These are phyloP conservation scores for Itoplectis maculator DNA, from an alignment of 2,888 invertebrate species.

Conservation along the genomic window DNA sequence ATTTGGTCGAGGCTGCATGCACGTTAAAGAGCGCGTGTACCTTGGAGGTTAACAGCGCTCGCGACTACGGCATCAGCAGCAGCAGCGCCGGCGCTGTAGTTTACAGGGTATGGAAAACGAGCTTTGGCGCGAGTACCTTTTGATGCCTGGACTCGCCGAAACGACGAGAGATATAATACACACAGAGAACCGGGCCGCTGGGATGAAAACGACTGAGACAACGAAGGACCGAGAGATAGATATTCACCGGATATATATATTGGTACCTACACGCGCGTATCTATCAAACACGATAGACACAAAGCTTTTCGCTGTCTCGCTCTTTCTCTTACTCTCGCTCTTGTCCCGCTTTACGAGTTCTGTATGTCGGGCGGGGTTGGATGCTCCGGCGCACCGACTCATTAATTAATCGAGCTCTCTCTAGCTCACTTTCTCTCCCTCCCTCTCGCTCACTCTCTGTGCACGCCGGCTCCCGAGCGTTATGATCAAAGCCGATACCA, in stretches of 20 bases:
- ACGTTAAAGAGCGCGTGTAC: not conserved
- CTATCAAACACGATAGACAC: constrained; percentile 58
- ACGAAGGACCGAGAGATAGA: constrained; percentile 29
- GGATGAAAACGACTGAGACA: constrained; percentile 34
- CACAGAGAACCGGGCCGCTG: not conserved
- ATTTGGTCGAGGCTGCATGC: not conserved
- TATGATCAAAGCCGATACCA: constrained; percentile 76
- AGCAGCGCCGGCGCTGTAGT: not conserved
- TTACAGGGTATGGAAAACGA: constrained; percentile 8
- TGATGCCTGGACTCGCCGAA: constrained; percentile 37
- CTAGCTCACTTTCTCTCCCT: no score
- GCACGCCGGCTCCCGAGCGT: constrained; percentile 64
- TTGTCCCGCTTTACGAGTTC: constrained; percentile 41
- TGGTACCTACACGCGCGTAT: constrained; percentile 27
- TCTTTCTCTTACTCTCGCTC: constrained; percentile 27
- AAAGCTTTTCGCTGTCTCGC: constrained; percentile 52
- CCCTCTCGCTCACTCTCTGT: constrained; percentile 60
- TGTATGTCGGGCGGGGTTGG: constrained; percentile 48
- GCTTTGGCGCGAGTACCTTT: constrained; percentile 29
- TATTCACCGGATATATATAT: no score
- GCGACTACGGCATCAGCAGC: no score
- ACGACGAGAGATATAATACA: constrained; percentile 42
- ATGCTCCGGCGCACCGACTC: constrained; percentile 55
- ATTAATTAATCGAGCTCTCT: constrained; percentile 59
- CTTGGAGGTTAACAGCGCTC: not conserved